Percentiles rank a stretch among this genome's conserved stretches.
phyloP scores from a whole-genome alignment of 2,888 invertebrate species.

The Drosophila mayaguana region DNA sequence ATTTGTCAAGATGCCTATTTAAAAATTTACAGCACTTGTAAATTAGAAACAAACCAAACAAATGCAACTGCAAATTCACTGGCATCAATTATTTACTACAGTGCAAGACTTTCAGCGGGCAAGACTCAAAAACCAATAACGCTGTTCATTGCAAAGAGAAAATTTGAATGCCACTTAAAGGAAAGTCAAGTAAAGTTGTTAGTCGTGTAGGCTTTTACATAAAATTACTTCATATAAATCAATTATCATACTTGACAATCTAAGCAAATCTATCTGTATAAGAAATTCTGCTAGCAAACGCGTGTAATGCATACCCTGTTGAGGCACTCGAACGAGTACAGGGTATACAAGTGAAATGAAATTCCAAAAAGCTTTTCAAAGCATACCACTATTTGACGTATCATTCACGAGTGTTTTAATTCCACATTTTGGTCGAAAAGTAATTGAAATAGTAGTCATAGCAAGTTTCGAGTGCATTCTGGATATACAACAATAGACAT shows the following conservation, averaged over 20 bases:
- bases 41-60: slow-evolving; percentile 48
- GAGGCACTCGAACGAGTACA: not conserved
- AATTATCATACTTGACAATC: too few relatives aligned
- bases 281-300: not conserved
- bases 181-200: not conserved
- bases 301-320: not conserved
- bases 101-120: slow-evolving; percentile 64
- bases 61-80: slow-evolving; percentile 18
- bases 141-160: slow-evolving; percentile 10
- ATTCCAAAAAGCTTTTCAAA: slow-evolving; percentile 15
- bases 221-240: too few relatives aligned
- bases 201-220: too few relatives aligned
- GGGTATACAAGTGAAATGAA: not conserved
- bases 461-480: slow-evolving; percentile 51
- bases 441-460: slow-evolving; percentile 64
- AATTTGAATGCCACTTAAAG: not conserved
- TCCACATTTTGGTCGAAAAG: slow-evolving; percentile 51
- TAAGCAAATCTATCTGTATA: too few relatives aligned
- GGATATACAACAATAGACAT: slow-evolving; percentile 23
- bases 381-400: slow-evolving; percentile 5
- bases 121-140: slow-evolving; percentile 18
- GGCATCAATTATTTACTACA: slow-evolving; percentile 66
- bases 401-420: slow-evolving; percentile 54
- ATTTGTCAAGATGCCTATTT: slow-evolving; percentile 62
- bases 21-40: slow-evolving; percentile 70